Percentiles rank a stretch among this genome's conserved stretches.
These are phyloP conservation scores for Phalacrocorax brasilianus DNA, from an alignment of 2,113 vertebrate species.

Conservation along the genomic window DNA sequence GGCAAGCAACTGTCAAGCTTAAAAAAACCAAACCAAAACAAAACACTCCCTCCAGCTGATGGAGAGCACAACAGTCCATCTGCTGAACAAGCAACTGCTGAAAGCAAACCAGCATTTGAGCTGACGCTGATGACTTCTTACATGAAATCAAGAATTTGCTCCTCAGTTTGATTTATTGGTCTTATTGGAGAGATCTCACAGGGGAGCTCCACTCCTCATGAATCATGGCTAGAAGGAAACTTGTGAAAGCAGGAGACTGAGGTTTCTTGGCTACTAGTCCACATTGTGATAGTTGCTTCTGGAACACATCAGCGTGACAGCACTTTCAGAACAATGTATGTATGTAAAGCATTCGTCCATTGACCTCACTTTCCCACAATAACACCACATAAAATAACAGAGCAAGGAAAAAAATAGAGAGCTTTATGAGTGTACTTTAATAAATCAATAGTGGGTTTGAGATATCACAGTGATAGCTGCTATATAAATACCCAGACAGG, in stretches of 20 bases:
- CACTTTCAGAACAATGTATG: constrained; percentile 21
- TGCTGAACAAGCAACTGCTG: background rate
- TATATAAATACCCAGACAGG: constrained; percentile 46
- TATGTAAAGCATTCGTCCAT: constrained; percentile 55
- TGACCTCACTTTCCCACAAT: constrained; percentile 52
- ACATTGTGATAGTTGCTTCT: background rate
- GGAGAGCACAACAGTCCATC: background rate
- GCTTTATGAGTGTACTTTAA: constrained; percentile 50
- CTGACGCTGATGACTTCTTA: background rate
- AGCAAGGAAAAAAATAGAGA: background rate
- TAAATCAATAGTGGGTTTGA: constrained; percentile 49
- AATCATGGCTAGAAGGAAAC: background rate
- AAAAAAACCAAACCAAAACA: background rate
- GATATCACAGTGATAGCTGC: constrained; percentile 38
- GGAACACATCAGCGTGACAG: constrained; percentile 37
- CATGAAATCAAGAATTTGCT: background rate
- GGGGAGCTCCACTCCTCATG: background rate
- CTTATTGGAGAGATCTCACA: background rate
- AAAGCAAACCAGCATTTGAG: background rate
- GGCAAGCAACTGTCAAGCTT: background rate
- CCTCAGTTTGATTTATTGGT: accelerated
- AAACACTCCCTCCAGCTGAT: background rate
- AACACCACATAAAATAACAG: constrained; percentile 58
- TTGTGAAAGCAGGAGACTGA: background rate
- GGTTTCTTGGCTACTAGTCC: background rate